Evolutionary conservation across 2,888 invertebrate species (phyloP).

Genomic region (Scotopteryx bipunctaria): DNA sequence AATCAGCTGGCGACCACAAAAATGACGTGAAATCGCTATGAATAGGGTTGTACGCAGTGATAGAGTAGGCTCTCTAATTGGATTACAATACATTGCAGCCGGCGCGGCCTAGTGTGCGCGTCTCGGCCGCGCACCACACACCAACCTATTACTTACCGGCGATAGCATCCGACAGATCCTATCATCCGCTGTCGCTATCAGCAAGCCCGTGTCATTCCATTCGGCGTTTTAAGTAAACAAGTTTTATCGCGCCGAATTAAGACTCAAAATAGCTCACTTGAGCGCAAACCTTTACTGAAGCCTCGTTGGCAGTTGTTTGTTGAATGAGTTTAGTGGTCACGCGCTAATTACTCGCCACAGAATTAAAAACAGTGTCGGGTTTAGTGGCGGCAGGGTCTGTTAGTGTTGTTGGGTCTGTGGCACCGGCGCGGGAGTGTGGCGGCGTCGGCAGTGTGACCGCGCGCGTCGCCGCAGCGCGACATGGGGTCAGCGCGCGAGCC

Average conservation of each 20-base stretch:
- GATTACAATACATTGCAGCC: slow-evolving; percentile 29
- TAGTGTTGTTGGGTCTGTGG: slow-evolving; percentile 12
- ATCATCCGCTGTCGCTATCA: neutral
- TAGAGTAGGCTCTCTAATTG: slow-evolving; percentile 25
- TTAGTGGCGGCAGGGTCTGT: neutral
- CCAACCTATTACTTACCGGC: slow-evolving; percentile 5
- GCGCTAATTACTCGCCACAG: slow-evolving; percentile 5
- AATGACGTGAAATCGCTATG: slow-evolving; percentile 4
- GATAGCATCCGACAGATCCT: slow-evolving; percentile 11
- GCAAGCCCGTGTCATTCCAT: neutral
- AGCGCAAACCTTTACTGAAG: no score
- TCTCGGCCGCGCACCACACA: slow-evolving; percentile 19
- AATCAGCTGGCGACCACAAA: neutral
- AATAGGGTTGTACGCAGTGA: slow-evolving; percentile 22
- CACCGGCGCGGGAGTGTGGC: slow-evolving; percentile 19
- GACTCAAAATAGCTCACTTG: neutral
- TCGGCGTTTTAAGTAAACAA: neutral
- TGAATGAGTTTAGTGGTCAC: slow-evolving; percentile 1
- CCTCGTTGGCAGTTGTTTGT: neutral
- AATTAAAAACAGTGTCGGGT: neutral
- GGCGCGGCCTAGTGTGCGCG: slow-evolving; percentile 16
- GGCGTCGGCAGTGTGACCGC: slow-evolving; percentile 38
- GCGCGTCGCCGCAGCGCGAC: slow-evolving; percentile 58
- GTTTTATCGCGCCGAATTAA: neutral
- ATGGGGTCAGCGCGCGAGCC: slow-evolving; percentile 49